Conservation (phyloP, 2,797 vertebrate species). For the Typhlichthys subterraneus region DNA sequence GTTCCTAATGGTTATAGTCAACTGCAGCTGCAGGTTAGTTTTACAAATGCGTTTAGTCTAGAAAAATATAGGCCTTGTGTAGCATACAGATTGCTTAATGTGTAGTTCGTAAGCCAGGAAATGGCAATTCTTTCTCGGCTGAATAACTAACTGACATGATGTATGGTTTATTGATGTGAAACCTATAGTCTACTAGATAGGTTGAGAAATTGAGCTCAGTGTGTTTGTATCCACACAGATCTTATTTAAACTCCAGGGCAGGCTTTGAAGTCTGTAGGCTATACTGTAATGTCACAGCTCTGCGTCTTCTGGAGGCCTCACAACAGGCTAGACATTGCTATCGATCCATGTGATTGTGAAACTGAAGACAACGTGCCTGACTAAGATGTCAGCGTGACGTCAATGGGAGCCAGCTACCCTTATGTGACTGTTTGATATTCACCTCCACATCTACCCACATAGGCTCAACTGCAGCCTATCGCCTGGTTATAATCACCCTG, state of each 20-base stretch:
- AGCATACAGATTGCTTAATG: no score
- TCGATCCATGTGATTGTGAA: conserved; percentile 30
- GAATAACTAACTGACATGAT: no score
- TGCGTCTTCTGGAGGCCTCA: conserved; percentile 11
- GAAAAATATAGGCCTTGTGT: no score
- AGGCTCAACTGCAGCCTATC: conserved; percentile 31
- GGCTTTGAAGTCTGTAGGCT: not conserved
- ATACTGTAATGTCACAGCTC: not conserved
- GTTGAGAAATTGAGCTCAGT: no score
- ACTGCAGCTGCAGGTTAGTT: no score
- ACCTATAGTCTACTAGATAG: no score
- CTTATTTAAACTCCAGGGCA: not conserved
- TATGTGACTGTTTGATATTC: conserved; percentile 59
- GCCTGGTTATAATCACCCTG: conserved; percentile 37
- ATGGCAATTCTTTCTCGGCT: no score
- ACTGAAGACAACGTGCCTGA: conserved; percentile 31
- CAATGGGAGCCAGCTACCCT: conserved; percentile 46
- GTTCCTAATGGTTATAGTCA: not conserved
- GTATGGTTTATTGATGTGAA: no score
- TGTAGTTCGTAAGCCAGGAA: no score
- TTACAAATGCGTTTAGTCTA: no score
- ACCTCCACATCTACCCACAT: conserved; percentile 28
- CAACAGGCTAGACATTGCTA: conserved; percentile 21
- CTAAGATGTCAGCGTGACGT: conserved; percentile 1
- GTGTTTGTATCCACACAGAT: no score